A percentile compares a stretch with the other conserved stretches of the same genome.
These are phyloP conservation scores for Pyrgilauda ruficollis DNA, from an alignment of 2,113 vertebrate species.

Conservation along the genomic window DNA sequence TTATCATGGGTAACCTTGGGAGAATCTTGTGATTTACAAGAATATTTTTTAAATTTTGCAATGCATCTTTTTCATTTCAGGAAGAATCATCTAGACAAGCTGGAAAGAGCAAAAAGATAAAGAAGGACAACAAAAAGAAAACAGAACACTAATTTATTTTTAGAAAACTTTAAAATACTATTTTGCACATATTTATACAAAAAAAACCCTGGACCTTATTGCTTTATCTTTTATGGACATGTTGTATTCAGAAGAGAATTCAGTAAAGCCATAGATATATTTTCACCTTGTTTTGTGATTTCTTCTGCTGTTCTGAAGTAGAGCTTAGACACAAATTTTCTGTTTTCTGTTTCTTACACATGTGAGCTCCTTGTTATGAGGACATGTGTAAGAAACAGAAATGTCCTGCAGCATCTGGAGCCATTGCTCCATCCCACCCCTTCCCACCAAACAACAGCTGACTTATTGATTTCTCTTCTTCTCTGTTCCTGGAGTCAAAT, in stretches of 20 bases:
- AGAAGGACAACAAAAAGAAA: constrained; percentile 77
- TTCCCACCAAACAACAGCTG: not conserved
- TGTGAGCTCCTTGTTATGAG: not conserved
- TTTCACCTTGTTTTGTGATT: constrained; percentile 40
- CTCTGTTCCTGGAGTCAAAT: not conserved
- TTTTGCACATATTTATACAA: constrained; percentile 36
- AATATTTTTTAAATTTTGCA: not conserved
- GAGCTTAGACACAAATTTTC: not conserved
- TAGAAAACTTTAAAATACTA: not conserved
- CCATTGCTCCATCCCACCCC: not conserved
- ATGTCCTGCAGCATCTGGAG: not conserved
- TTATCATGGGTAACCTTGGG: not conserved
- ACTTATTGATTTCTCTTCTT: not conserved
- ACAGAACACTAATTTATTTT: constrained; percentile 65
- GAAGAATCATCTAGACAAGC: constrained; percentile 71
- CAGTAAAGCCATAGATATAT: not conserved
- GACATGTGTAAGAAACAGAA: not conserved
- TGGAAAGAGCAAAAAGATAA: constrained; percentile 73
- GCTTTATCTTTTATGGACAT: not conserved
- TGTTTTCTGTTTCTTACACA: not conserved
- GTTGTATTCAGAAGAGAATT: constrained; percentile 1
- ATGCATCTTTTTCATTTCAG: constrained; percentile 60
- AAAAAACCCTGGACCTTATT: not conserved
- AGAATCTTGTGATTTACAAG: not conserved
- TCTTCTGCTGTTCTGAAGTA: constrained; percentile 2